phyloP scores from a whole-genome alignment of 2,888 invertebrate species.

The Campopleginae sp. region DNA sequence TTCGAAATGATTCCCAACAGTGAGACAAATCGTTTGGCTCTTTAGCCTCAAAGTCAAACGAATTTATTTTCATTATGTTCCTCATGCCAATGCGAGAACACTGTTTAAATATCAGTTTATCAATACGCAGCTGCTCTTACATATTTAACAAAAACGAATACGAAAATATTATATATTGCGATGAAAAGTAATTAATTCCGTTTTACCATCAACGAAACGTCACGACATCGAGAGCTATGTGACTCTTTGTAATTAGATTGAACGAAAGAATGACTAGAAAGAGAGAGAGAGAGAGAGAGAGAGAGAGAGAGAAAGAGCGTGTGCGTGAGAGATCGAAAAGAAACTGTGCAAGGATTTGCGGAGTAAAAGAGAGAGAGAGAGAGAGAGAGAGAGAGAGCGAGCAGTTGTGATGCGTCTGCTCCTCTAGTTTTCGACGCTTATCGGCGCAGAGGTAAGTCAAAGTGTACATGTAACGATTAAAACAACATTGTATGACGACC shows the following conservation, averaged over 20 bases:
- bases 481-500: slow-evolving; percentile 75
- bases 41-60: slow-evolving; percentile 8
- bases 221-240: slow-evolving; percentile 45
- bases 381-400: slow-evolving; percentile 27
- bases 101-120: slow-evolving; percentile 34
- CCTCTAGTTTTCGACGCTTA: slow-evolving; percentile 65
- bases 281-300: slow-evolving; percentile 30
- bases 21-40: slow-evolving; percentile 19
- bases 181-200: slow-evolving; percentile 15
- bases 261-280: slow-evolving; percentile 18
- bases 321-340: not conserved
- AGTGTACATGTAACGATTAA: slow-evolving; percentile 76
- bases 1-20: slow-evolving; percentile 25
- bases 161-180: slow-evolving; percentile 31
- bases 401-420: slow-evolving; percentile 25
- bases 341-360: slow-evolving; percentile 11
- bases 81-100: slow-evolving; percentile 35
- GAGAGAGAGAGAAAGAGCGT: not conserved
- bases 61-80: slow-evolving; percentile 62
- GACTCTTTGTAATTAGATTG: slow-evolving; percentile 50
- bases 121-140: slow-evolving; percentile 65
- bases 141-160: slow-evolving; percentile 55
- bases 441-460: slow-evolving; percentile 60
- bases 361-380: slow-evolving; percentile 29
- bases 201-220: slow-evolving; percentile 39